These are phyloP conservation scores for Metridium senile DNA, from an alignment of 92 coral and sea anemone species.

Conservation along the genomic window DNA sequence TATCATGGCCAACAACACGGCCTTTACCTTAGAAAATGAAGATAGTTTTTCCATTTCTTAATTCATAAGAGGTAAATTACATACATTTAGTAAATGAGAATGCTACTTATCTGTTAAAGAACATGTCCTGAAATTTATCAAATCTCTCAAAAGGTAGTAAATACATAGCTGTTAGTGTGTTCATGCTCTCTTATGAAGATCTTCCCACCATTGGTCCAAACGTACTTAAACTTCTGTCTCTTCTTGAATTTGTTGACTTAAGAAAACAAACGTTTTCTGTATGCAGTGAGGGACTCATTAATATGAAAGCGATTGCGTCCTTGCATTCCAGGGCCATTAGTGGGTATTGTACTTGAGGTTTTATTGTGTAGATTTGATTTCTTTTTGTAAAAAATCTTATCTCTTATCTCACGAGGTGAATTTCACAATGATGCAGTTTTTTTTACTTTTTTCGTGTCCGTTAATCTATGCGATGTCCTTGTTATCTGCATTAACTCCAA, in stretches of 20 bases:
- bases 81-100: too few species aligned
- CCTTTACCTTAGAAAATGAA: too few species aligned
- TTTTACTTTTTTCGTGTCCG: neutral
- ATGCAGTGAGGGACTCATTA: too few species aligned
- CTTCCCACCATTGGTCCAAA: neutral
- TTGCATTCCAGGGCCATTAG: constrained; percentile 1
- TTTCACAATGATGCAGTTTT: too few species aligned
- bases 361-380: neutral
- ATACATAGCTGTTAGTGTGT: neutral
- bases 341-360: neutral
- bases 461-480: neutral
- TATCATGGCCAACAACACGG: neutral
- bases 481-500: too few species aligned
- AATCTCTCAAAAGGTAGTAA: neutral
- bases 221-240: neutral
- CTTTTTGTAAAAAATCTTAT: neutral
- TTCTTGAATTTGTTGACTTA: neutral
- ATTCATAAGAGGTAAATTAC: too few species aligned
- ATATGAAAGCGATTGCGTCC: too few species aligned
- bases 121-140: neutral
- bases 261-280: too few species aligned
- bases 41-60: too few species aligned
- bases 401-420: too few species aligned
- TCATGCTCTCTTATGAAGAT: neutral
- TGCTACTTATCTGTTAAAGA: neutral